A percentile compares a stretch with the other conserved stretches of the same genome.
Evolutionary conservation across 1,140 invertebrate genomes (phyloP).

Genomic region (Zaprionus inermis): DNA sequence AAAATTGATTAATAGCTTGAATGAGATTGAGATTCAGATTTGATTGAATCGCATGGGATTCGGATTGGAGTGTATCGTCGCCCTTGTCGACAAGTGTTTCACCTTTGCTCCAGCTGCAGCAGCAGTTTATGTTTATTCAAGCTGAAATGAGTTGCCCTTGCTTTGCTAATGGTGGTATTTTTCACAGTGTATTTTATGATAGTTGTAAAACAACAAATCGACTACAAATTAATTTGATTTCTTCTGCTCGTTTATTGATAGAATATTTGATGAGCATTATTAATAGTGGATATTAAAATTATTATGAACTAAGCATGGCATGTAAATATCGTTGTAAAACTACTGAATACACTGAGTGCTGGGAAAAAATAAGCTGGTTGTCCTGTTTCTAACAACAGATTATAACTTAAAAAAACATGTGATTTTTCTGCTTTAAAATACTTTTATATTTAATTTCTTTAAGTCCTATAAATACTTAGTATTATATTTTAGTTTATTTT

Average conservation of each 20-base stretch:
- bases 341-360: neutral
- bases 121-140: neutral
- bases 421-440: no score
- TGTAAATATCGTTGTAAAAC: neutral
- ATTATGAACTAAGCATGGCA: neutral
- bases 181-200: neutral
- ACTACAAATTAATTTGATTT: neutral
- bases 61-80: neutral
- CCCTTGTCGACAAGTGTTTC: neutral
- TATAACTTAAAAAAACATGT: no score
- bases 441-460: no score
- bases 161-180: neutral
- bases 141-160: neutral
- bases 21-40: neutral
- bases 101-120: neutral
- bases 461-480: no score
- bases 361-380: neutral
- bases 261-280: slow-evolving; percentile 3
- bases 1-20: slow-evolving; percentile 50
- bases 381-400: neutral
- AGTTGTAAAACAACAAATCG: slow-evolving; percentile 5
- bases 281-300: neutral
- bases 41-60: neutral
- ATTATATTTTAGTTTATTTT: no score
- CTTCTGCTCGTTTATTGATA: neutral